phyloP scores from a whole-genome alignment of 2,113 vertebrate genomes.

The Atlantisia rogersi region DNA sequence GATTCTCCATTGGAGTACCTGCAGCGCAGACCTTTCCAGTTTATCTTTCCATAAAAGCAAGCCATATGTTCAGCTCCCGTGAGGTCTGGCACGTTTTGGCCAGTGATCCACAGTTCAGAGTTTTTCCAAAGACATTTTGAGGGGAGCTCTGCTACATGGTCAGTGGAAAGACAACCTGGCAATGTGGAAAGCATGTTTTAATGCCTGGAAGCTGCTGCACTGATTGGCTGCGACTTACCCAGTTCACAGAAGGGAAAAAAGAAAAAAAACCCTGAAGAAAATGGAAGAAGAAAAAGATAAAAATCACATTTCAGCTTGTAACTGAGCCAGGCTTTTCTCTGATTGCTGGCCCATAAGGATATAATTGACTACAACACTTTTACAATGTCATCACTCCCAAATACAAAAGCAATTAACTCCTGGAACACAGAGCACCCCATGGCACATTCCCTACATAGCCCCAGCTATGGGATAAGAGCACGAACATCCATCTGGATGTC shows the following conservation, averaged over 20 bases:
- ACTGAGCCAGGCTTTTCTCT: not conserved
- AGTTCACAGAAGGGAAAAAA: not conserved
- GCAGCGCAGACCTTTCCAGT: not conserved
- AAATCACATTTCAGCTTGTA: not conserved
- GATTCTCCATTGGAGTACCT: not conserved
- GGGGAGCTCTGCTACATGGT: not conserved
- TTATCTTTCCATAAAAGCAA: not conserved
- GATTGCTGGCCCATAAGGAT: not conserved
- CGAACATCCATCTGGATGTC: not conserved
- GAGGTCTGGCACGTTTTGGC: not conserved
- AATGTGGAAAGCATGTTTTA: not conserved
- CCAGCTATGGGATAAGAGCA: not conserved
- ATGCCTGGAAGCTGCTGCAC: not conserved
- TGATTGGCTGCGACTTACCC: not conserved
- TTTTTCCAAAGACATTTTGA: not conserved
- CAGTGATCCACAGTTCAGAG: not conserved
- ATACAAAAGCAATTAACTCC: constrained; percentile 31
- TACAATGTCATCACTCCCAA: not conserved
- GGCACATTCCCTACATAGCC: not conserved
- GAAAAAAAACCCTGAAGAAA: too few species aligned
- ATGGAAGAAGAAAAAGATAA: not conserved
- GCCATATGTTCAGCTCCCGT: not conserved
- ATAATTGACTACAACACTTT: not conserved
- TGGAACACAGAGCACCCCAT: not conserved
- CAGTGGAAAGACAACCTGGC: not conserved